A percentile compares a stretch with the other conserved stretches of the same genome.
phyloP scores from a whole-genome alignment of 2,113 vertebrate genomes.

The Siniperca knerii region DNA sequence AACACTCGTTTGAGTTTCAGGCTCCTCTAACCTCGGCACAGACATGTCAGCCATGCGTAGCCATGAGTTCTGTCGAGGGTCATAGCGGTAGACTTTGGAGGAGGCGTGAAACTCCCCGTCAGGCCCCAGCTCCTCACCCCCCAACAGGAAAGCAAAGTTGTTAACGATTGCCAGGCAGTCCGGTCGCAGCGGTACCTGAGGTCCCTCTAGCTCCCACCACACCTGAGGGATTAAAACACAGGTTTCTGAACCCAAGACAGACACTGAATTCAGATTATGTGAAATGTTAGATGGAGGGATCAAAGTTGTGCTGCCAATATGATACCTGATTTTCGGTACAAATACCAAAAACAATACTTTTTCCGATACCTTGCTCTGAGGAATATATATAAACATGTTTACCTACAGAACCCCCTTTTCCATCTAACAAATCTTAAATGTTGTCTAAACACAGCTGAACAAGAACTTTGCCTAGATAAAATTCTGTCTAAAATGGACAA shows the following conservation, averaged over 20 bases:
- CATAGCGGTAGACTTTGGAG: constrained; percentile 98
- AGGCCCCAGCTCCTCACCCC: constrained; percentile 96
- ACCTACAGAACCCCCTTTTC: too few species aligned
- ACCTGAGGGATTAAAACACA: constrained; percentile 82
- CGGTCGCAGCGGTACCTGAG: constrained; percentile 95
- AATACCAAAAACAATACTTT: too few species aligned
- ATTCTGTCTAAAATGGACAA: too few species aligned
- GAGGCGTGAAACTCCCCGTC: constrained; percentile 99
- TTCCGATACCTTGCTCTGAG: too few species aligned
- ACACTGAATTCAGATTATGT: not conserved
- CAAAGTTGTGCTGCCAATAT: too few species aligned
- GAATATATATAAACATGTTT: too few species aligned
- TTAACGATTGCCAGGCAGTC: constrained; percentile 98
- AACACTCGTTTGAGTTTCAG: not conserved
- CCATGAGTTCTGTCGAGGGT: constrained; percentile 98
- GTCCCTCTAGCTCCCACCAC: constrained; percentile 99
- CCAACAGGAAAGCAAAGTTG: constrained; percentile 97
- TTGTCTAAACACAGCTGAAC: too few species aligned
- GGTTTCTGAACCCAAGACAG: not conserved
- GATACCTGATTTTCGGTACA: too few species aligned
- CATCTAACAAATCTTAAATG: too few species aligned
- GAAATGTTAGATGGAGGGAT: not conserved
- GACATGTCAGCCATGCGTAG: constrained; percentile 99
- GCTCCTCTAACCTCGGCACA: constrained; percentile 87
- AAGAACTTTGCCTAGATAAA: too few species aligned